A percentile compares a stretch with the other conserved stretches of the same genome.
phyloP scores from a whole-genome alignment of 2,888 invertebrate genomes.

The Tinea pellionella region DNA sequence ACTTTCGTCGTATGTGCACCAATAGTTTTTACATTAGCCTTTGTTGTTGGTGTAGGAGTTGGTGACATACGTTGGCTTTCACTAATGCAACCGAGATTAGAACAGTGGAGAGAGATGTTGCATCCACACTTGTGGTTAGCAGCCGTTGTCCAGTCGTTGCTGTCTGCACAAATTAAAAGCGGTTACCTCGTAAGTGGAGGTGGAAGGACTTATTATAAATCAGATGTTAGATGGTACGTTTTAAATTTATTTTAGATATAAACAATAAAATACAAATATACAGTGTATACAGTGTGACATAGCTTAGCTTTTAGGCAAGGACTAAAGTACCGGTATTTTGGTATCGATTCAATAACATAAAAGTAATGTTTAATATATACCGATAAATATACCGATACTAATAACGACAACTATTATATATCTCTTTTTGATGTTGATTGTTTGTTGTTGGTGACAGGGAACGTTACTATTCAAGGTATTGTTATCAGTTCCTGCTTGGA shows the following conservation, averaged over 20 bases:
- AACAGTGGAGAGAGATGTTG: constrained; percentile 44
- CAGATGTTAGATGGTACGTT: constrained; percentile 74
- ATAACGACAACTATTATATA: too few species aligned
- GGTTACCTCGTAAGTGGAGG: constrained; percentile 74
- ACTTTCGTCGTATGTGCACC: constrained; percentile 47
- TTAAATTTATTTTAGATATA: neutral
- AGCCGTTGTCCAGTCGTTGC: constrained; percentile 71
- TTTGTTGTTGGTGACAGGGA: too few species aligned
- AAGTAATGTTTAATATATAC: too few species aligned
- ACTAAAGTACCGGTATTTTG: too few species aligned
- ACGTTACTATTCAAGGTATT: too few species aligned
- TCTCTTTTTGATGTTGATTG: too few species aligned
- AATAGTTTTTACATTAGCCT: constrained; percentile 39
- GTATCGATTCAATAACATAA: too few species aligned
- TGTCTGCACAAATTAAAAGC: constrained; percentile 73
- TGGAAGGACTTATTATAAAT: constrained; percentile 72
- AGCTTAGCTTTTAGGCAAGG: too few species aligned
- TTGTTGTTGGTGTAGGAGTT: constrained; percentile 30
- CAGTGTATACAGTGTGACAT: too few species aligned
- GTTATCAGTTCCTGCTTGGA: too few species aligned
- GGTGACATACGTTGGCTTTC: constrained; percentile 18
- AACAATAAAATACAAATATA: too few species aligned
- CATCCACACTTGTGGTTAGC: constrained; percentile 71
- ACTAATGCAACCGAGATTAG: constrained; percentile 18
- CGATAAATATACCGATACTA: too few species aligned